Conservation (phyloP, 2,797 vertebrate genomes). For the Erithacus rubecula region DNA sequence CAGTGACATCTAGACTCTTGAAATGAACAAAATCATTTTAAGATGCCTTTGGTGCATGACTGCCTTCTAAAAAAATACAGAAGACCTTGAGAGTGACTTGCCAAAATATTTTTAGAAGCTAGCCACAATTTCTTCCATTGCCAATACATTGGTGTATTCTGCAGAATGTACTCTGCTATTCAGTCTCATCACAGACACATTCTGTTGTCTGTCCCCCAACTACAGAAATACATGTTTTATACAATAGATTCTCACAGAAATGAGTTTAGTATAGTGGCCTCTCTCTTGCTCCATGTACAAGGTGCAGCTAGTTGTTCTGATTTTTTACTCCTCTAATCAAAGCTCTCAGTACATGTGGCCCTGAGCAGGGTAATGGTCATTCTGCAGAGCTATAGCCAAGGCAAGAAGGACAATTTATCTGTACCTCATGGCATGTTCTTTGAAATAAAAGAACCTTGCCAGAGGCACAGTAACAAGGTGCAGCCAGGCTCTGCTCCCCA, state of each 20-base stretch:
- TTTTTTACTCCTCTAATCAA: background rate
- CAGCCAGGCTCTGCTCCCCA: background rate
- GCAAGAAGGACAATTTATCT: background rate
- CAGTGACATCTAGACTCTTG: background rate
- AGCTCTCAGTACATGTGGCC: no score
- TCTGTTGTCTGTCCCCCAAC: background rate
- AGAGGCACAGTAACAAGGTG: background rate
- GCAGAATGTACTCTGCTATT: background rate
- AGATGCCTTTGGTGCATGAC: background rate
- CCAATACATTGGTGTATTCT: background rate
- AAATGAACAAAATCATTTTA: background rate
- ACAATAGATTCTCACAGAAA: background rate
- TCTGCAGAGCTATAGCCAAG: background rate
- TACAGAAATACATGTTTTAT: background rate
- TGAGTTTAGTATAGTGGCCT: background rate
- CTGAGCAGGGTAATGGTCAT: background rate
- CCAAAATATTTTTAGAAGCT: background rate
- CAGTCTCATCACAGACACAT: background rate
- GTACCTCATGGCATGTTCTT: background rate
- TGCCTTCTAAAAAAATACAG: background rate
- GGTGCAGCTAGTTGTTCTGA: background rate
- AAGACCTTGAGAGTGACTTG: background rate
- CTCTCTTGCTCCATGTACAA: background rate
- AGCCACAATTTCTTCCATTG: background rate
- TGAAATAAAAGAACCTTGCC: background rate